Conservation (phyloP, 2,888 invertebrate genomes). For the Strigamia crassipes region DNA sequence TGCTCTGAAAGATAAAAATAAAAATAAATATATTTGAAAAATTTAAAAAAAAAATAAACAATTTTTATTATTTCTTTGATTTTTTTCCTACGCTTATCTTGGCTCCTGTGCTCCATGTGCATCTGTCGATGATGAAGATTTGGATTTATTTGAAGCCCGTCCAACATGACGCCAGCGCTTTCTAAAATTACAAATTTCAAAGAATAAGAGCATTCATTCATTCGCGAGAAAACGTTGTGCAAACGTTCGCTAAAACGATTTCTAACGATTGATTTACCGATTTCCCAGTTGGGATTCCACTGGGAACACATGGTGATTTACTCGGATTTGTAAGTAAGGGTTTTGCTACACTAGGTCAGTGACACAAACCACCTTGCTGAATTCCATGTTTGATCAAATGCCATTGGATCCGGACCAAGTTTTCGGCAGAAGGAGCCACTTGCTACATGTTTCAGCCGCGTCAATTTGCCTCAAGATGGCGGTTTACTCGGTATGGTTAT, state of each 20-base stretch:
- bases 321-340: background rate
- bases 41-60: background rate
- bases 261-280: background rate
- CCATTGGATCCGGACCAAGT: no score
- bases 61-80: no score
- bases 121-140: background rate
- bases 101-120: background rate
- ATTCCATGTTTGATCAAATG: background rate
- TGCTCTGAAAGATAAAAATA: background rate
- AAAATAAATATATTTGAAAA: no score
- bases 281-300: conserved; percentile 1
- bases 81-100: conserved; percentile 6
- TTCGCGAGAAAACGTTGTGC: background rate
- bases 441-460: no score
- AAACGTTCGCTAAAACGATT: background rate
- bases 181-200: background rate
- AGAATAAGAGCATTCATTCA: background rate
- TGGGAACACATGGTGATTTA: background rate
- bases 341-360: background rate
- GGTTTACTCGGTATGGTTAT: no score
- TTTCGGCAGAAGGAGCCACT: no score
- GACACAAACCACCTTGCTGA: background rate
- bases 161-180: background rate
- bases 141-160: background rate
- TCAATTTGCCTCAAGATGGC: no score